A percentile compares a stretch with the other conserved stretches of the same genome.
phyloP scores from a whole-genome alignment of 2,888 invertebrate genomes.

The Plusia festucae region DNA sequence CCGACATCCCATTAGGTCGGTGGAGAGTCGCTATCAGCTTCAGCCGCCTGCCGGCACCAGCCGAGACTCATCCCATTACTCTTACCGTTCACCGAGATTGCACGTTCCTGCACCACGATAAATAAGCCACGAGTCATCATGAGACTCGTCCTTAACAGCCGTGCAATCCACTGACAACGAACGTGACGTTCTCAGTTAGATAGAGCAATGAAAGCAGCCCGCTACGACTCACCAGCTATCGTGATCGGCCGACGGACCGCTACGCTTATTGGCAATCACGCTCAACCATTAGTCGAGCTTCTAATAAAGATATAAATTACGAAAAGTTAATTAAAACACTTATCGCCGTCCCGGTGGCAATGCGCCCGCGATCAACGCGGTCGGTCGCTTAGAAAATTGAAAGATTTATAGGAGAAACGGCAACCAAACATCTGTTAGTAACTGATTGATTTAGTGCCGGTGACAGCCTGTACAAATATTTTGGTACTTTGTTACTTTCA shows the following conservation, averaged over 20 bases:
- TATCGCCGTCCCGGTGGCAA: constrained; percentile 73
- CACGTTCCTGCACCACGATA: constrained; percentile 60
- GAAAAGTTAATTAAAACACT: constrained; percentile 87
- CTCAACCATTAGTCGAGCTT: constrained; percentile 75
- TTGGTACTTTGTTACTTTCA: constrained; percentile 57
- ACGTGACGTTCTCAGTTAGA: constrained; percentile 69
- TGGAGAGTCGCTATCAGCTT: constrained; percentile 47
- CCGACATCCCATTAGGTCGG: constrained; percentile 54
- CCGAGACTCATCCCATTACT: constrained; percentile 61
- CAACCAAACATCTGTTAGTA: constrained; percentile 64
- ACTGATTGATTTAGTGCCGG: constrained; percentile 69
- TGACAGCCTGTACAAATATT: constrained; percentile 58
- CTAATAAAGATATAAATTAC: constrained; percentile 88
- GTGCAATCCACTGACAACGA: constrained; percentile 63
- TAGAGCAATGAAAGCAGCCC: constrained; percentile 65
- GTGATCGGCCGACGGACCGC: constrained; percentile 70
- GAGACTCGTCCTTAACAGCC: constrained; percentile 52
- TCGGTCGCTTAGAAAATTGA: constrained; percentile 78
- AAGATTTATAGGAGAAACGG: constrained; percentile 80
- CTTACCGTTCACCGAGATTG: constrained; percentile 50
- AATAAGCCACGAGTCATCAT: constrained; percentile 63
- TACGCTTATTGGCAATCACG: constrained; percentile 80
- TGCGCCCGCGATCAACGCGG: constrained; percentile 66
- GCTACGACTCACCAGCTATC: constrained; percentile 66
- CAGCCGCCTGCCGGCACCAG: constrained; percentile 42